Evolutionary conservation across 2,797 vertebrate species (phyloP).

Genomic region (Smutsia temminckii): DNA sequence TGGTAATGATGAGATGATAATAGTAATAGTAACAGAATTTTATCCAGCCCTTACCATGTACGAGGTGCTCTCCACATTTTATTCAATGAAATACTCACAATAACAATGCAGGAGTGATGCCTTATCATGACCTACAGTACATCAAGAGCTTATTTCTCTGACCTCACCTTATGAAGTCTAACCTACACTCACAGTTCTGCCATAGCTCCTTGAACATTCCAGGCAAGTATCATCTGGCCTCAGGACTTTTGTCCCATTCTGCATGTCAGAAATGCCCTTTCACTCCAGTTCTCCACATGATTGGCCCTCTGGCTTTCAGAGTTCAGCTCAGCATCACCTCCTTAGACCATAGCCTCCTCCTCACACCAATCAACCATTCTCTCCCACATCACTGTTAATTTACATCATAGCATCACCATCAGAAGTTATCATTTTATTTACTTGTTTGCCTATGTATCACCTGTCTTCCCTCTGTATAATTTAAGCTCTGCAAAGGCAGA

Average conservation of each 20-base stretch:
- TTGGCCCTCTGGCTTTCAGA: not conserved
- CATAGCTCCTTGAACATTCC: not conserved
- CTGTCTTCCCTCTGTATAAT: not conserved
- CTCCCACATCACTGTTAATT: not conserved
- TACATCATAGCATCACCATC: not conserved
- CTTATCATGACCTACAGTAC: not conserved
- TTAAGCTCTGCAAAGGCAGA: not conserved
- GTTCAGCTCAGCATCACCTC: not conserved
- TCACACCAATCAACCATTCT: not conserved
- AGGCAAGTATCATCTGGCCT: not conserved
- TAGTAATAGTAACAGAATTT: not conserved
- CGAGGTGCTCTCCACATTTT: not conserved
- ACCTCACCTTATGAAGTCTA: not conserved
- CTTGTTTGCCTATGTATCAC: not conserved
- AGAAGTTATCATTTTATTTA: not conserved
- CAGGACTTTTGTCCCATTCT: not conserved
- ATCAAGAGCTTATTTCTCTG: not conserved
- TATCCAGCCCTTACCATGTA: not conserved
- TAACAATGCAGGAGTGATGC: not conserved
- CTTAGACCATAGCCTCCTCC: no score
- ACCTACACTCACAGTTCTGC: not conserved
- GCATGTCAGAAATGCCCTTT: not conserved
- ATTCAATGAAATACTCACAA: not conserved
- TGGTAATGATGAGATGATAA: no score
- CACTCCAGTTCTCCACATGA: not conserved